Conservation (phyloP, 1,140 invertebrate genomes). For the Drosophila aff. region DNA sequence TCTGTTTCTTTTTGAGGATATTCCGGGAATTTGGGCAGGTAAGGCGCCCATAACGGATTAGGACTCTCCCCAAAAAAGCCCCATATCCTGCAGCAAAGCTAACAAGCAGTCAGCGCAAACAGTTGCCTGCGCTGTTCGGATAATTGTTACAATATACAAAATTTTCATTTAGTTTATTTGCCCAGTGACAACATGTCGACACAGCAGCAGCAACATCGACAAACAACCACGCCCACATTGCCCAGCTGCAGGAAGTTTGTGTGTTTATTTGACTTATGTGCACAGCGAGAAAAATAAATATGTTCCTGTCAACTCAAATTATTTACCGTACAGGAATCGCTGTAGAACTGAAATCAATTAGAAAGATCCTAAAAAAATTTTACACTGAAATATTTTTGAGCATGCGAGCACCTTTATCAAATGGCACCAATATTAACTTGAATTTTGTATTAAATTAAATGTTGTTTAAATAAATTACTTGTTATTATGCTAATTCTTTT, state of each 20-base stretch:
- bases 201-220: conserved; percentile 40
- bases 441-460: too few species aligned
- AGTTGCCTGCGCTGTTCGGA: conserved; percentile 47
- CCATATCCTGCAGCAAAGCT: conserved; percentile 5
- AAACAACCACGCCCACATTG: conserved; percentile 42
- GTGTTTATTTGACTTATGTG: conserved; percentile 52
- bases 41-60: conserved; percentile 42
- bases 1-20: conserved; percentile 4
- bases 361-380: neutral
- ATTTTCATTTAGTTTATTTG: conserved; percentile 74
- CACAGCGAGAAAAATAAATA: conserved; percentile 12
- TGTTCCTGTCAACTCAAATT: neutral
- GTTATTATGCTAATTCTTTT: neutral
- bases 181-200: conserved; percentile 53
- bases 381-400: neutral
- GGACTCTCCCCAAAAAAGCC: neutral
- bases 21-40: conserved; percentile 21
- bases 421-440: too few species aligned
- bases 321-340: neutral
- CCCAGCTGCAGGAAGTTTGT: conserved; percentile 30
- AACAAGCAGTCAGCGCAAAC: conserved; percentile 28
- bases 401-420: too few species aligned
- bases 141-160: conserved; percentile 80
- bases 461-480: too few species aligned
- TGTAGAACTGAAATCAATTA: neutral